Conservation (phyloP, 2,888 invertebrate genomes). For the Pogonocherus hispidulus region DNA sequence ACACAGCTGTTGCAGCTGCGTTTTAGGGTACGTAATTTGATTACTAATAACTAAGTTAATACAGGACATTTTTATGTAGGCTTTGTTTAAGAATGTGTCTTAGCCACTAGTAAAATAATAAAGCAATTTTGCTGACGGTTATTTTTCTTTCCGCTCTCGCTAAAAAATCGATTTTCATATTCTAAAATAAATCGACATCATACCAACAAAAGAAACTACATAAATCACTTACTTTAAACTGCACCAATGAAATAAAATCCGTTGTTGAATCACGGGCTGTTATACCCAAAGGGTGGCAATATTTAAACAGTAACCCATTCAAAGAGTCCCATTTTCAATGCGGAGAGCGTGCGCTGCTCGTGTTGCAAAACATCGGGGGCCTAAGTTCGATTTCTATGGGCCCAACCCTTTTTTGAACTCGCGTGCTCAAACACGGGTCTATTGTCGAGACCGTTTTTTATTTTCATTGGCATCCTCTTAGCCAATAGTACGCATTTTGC, state of each 20-base stretch:
- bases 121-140: too few species aligned
- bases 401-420: conserved; percentile 58
- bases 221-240: background rate
- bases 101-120: too few species aligned
- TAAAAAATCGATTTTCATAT: too few species aligned
- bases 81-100: too few species aligned
- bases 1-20: too few species aligned
- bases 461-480: conserved; percentile 50
- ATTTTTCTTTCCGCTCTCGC: too few species aligned
- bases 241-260: conserved; percentile 3
- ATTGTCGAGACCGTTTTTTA: conserved; percentile 52
- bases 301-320: conserved; percentile 41
- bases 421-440: conserved; percentile 60
- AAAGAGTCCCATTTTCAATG: conserved; percentile 50
- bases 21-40: too few species aligned
- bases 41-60: too few species aligned
- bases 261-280: conserved; percentile 14
- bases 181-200: too few species aligned
- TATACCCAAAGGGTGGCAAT: conserved; percentile 28
- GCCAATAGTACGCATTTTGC: conserved; percentile 55
- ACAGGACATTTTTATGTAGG: too few species aligned
- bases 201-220: too few species aligned
- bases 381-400: conserved; percentile 56
- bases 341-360: conserved; percentile 62
- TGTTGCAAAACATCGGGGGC: conserved; percentile 61